These are phyloP conservation scores for Drosophila lacicola DNA, from an alignment of 2,888 invertebrate genomes.

Conservation along the genomic window DNA sequence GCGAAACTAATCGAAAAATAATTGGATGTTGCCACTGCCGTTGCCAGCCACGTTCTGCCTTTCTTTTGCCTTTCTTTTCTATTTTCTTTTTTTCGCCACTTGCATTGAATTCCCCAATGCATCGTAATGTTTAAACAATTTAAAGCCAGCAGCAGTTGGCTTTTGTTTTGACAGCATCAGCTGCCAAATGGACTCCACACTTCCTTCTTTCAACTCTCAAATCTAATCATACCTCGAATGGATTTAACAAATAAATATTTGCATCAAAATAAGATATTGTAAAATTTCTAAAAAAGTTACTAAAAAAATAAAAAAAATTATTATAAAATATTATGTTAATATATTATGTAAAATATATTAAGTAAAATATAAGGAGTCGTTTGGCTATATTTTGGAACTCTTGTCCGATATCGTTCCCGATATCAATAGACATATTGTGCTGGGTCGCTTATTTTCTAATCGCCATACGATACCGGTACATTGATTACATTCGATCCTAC, in stretches of 20 bases:
- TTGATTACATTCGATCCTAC: too few species aligned
- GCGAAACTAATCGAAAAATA: conserved; percentile 85
- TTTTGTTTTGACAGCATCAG: conserved; percentile 71
- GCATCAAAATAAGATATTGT: not conserved
- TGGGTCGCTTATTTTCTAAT: too few species aligned
- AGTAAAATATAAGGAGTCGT: too few species aligned
- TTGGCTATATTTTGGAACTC: too few species aligned
- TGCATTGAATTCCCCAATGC: conserved; percentile 82
- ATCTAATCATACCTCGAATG: conserved; percentile 5
- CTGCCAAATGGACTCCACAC: conserved; percentile 47
- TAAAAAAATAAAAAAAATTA: too few species aligned
- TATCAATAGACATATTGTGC: too few species aligned
- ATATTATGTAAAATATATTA: too few species aligned
- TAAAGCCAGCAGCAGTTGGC: conserved; percentile 69
- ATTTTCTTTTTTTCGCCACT: conserved; percentile 51
- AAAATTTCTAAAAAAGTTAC: too few species aligned
- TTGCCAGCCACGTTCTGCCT: conserved; percentile 40
- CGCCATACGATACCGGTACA: too few species aligned
- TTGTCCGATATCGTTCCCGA: too few species aligned
- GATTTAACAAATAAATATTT: conserved; percentile 15
- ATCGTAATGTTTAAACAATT: conserved; percentile 82
- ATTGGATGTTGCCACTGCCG: conserved; percentile 79
- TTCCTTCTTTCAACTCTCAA: not conserved
- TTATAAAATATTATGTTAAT: too few species aligned
- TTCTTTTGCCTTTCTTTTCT: conserved; percentile 54